Evolutionary conservation across 2,888 invertebrate species (phyloP).

Genomic region (Dasypolia templi): DNA sequence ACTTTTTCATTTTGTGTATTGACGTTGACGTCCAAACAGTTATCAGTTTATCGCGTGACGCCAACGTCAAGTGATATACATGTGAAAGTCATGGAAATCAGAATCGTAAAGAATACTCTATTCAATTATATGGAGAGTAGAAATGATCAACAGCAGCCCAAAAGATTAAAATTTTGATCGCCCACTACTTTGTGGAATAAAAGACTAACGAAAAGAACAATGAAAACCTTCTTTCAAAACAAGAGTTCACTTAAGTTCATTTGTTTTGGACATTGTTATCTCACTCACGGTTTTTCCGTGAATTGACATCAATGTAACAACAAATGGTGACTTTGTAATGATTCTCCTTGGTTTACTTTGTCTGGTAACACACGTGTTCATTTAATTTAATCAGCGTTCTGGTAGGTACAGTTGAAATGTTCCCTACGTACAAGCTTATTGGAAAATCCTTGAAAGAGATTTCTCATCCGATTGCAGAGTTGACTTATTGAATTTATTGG

Average conservation of each 20-base stretch:
- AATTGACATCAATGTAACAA: conserved; percentile 41
- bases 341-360: conserved; percentile 8
- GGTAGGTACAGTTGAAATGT: background rate
- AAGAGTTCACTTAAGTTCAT: conserved; percentile 35
- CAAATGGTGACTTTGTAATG: conserved; percentile 28
- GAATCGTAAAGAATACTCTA: too few relatives aligned
- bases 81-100: too few relatives aligned
- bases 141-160: background rate
- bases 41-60: too few relatives aligned
- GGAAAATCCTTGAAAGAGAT: background rate
- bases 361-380: background rate
- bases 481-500: background rate
- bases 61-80: too few relatives aligned
- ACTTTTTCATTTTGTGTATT: too few relatives aligned
- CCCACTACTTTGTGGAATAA: background rate
- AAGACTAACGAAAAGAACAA: conserved; percentile 26
- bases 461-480: background rate
- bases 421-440: background rate
- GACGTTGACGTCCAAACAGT: too few relatives aligned
- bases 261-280: conserved; percentile 45
- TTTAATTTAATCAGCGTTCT: background rate
- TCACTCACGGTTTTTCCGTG: conserved; percentile 51
- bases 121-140: too few relatives aligned
- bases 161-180: conserved; percentile 3
- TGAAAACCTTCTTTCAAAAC: conserved; percentile 18